These are phyloP conservation scores for Dryas iulia DNA, from an alignment of 1,140 invertebrate genomes.

Conservation along the genomic window DNA sequence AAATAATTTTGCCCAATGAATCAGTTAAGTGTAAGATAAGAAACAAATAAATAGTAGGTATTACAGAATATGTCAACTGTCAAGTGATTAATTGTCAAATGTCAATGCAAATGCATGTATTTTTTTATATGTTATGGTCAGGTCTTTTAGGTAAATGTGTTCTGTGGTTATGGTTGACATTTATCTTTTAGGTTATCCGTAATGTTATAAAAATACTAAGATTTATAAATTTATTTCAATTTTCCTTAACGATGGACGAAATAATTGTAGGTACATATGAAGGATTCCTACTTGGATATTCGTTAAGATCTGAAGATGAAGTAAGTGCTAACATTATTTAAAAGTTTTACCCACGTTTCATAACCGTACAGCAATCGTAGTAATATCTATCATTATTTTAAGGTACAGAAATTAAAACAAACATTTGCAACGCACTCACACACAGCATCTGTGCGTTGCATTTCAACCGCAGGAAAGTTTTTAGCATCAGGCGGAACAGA, in stretches of 20 bases:
- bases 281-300: slow-evolving; percentile 71
- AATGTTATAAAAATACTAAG: too few relatives aligned
- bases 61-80: too few relatives aligned
- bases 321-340: slow-evolving; percentile 36
- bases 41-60: too few relatives aligned
- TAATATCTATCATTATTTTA: slow-evolving; percentile 15
- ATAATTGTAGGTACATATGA: slow-evolving; percentile 72
- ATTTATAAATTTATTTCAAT: neutral
- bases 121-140: too few relatives aligned
- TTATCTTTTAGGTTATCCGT: too few relatives aligned
- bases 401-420: slow-evolving; percentile 81
- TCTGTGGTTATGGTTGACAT: too few relatives aligned
- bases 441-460: slow-evolving; percentile 86
- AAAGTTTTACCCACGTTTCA: neutral
- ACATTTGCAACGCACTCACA: slow-evolving; percentile 95
- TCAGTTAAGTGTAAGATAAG: too few relatives aligned
- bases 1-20: too few relatives aligned
- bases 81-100: too few relatives aligned
- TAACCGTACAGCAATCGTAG: neutral
- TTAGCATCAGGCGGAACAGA: slow-evolving; percentile 94
- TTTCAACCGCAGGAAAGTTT: slow-evolving; percentile 86
- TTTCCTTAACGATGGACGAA: slow-evolving; percentile 56
- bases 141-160: too few relatives aligned
- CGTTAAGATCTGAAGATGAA: slow-evolving; percentile 53
- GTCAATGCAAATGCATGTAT: too few relatives aligned